Evolutionary conservation across 2,888 invertebrate genomes (phyloP).

Genomic region (Crematogaster levior): DNA sequence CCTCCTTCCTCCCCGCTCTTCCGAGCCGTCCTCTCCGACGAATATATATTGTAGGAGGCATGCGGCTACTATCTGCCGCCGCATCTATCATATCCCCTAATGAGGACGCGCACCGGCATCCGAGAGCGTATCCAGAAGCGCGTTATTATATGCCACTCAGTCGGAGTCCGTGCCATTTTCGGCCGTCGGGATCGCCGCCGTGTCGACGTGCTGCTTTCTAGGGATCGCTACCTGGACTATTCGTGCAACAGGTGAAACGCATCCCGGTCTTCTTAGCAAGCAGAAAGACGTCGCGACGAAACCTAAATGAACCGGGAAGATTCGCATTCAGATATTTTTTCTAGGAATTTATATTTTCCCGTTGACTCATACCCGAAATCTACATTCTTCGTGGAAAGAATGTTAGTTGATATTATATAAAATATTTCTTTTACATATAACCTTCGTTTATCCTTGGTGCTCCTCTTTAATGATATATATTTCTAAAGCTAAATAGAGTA

Average conservation of each 20-base stretch:
- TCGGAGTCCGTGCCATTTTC: constrained; percentile 61
- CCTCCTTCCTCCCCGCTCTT: neutral
- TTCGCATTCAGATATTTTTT: constrained; percentile 9
- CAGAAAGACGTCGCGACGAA: constrained; percentile 39
- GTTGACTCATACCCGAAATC: neutral
- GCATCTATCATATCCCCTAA: constrained; percentile 84
- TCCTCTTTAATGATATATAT: neutral
- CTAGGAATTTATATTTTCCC: constrained; percentile 9
- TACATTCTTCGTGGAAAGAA: neutral
- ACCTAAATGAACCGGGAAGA: constrained; percentile 11
- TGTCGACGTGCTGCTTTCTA: constrained; percentile 43
- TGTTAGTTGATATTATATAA: neutral
- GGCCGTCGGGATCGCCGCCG: constrained; percentile 27
- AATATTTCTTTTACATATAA: neutral
- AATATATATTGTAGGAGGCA: constrained; percentile 72
- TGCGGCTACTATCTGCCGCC: constrained; percentile 73
- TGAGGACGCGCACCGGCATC: constrained; percentile 75
- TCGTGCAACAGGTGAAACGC: constrained; percentile 61
- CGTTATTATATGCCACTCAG: constrained; percentile 73
- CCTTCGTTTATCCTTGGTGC: neutral
- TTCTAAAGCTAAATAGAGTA: neutral
- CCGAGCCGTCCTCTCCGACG: constrained; percentile 43
- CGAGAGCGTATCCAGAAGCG: constrained; percentile 63
- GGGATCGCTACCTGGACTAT: constrained; percentile 53
- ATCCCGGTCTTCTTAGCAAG: constrained; percentile 38